phyloP scores from a whole-genome alignment of 2,113 vertebrate species.

The Euleptes europaea region DNA sequence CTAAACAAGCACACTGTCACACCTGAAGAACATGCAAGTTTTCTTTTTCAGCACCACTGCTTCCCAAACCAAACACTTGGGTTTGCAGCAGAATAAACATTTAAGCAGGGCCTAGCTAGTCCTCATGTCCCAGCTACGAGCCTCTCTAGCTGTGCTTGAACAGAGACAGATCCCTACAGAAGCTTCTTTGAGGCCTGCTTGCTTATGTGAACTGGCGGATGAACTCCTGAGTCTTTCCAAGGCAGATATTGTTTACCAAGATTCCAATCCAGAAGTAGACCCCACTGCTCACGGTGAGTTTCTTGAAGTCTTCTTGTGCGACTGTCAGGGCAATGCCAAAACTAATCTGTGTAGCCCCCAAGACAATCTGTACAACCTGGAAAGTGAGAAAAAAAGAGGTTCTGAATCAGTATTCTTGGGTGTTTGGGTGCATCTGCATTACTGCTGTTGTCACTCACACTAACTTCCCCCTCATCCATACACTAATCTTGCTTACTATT shows the following conservation, averaged over 20 bases:
- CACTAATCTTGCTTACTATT: neutral
- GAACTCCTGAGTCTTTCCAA: neutral
- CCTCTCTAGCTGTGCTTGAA: neutral
- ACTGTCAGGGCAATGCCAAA: conserved; percentile 34
- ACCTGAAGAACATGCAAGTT: neutral
- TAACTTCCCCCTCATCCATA: neutral
- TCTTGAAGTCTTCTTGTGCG: accelerated
- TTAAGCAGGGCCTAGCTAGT: neutral
- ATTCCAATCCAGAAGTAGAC: conserved; percentile 62
- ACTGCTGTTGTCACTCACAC: neutral
- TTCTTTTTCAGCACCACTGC: neutral
- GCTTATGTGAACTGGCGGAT: neutral
- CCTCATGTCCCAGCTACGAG: neutral
- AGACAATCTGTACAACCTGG: conserved; percentile 61
- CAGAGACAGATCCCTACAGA: neutral
- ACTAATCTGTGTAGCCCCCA: conserved; percentile 32
- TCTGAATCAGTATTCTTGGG: neutral
- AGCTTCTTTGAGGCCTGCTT: neutral
- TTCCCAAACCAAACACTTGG: neutral
- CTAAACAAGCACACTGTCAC: neutral
- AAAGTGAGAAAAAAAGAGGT: neutral
- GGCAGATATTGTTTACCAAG: conserved; percentile 35
- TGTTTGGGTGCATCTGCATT: neutral
- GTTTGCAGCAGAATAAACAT: neutral
- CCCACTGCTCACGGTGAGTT: conserved; percentile 47